Conservation (phyloP, 2,797 vertebrate genomes). For the Antrozous pallidus region DNA sequence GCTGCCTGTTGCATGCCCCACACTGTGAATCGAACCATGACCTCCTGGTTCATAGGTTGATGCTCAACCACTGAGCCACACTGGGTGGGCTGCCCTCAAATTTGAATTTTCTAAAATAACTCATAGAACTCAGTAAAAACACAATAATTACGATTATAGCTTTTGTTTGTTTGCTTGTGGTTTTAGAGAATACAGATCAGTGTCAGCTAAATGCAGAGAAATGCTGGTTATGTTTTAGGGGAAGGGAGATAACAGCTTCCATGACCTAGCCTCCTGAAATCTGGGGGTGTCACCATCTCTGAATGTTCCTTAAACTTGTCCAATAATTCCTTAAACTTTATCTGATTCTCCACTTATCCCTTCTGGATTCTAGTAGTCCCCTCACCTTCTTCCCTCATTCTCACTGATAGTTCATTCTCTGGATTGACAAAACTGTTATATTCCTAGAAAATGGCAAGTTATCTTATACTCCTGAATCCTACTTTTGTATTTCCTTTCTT, state of each 20-base stretch:
- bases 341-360: background rate
- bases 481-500: background rate
- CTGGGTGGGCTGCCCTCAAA: too few relatives aligned
- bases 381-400: background rate
- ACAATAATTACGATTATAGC: background rate
- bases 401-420: background rate
- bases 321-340: background rate
- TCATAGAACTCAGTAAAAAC: background rate
- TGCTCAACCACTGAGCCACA: too few relatives aligned
- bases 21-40: too few relatives aligned
- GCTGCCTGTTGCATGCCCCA: too few relatives aligned
- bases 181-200: background rate
- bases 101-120: background rate
- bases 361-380: background rate
- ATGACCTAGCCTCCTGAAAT: background rate
- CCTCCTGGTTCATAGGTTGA: too few relatives aligned
- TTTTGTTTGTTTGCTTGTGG: background rate
- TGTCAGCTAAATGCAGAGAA: background rate
- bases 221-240: fast-evolving
- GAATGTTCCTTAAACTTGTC: background rate
- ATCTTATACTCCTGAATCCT: background rate
- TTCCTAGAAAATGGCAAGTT: background rate
- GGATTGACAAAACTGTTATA: background rate
- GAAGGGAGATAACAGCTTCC: fast-evolving
- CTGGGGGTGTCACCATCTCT: too few relatives aligned